Evolutionary conservation across 92 coral and sea anemone species (phyloP), one percentile per base, ranked within the genome.

Genomic region (Parazoanthus atlanticus): DNA sequence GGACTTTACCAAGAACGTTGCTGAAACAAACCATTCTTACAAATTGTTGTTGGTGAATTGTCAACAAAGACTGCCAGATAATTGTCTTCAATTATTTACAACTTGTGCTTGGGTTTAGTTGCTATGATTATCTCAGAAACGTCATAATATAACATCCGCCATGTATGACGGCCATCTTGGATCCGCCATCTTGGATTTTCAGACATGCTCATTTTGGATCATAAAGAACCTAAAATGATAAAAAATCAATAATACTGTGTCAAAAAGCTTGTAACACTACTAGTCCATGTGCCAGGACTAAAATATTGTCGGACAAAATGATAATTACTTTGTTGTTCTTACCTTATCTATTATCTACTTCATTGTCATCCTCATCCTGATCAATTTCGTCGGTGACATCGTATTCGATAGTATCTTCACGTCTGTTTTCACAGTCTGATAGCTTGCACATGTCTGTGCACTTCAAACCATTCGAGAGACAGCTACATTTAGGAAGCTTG

Each of bases 401-500:
- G 9, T 54, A 10, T 54, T 54, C 64, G 64, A 54, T 11, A 15
- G 64, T 54, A 0, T 54, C 64, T 54, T 54, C 64, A 26, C 16
- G 54, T 11, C 15, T 19, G 19, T 58, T 26, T 25, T 77, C 47
- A 40, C 70, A 52, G 29, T 17, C 23, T 21, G 34, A 49, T 34
- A 28, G 72, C 28, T 81, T 79, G 5, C 19, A 54, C 17, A 76
- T 80, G 76, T 80, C 47, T 84, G 70, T 79, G 36, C 81, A 77
- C 32, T 23, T 36, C 3, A 77, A 36, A 2, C 64, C 32, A 77
- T 77, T 77, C 29, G 30, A n/a, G 33, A 85, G 8, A 85, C 89
- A 85, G 10, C 16, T 16, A 28, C 80, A 74, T 34, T 13, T 6
- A 5, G 65, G 81, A 21, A 38, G 36, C n/a, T 41, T 74, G 70